These are phyloP conservation scores for Silurus lanzhouensis DNA, from an alignment of 2,797 vertebrate species.

Conservation along the genomic window DNA sequence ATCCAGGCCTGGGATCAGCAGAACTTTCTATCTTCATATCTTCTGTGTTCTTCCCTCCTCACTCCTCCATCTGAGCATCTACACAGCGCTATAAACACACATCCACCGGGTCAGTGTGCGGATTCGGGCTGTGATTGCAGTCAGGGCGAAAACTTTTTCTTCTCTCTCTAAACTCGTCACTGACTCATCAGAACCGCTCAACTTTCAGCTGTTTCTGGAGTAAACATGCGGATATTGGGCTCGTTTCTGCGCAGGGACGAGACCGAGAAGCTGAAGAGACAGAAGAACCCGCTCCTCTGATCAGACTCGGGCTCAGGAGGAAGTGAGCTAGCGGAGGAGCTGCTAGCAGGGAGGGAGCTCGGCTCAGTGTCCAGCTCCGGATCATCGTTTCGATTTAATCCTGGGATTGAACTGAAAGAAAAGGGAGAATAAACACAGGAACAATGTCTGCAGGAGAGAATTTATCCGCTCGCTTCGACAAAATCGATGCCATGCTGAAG, in stretches of 20 bases:
- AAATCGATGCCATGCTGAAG: conserved; percentile 94
- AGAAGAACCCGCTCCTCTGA: conserved; percentile 68
- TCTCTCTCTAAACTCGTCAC: conserved; percentile 62
- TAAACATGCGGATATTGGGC: conserved; percentile 72
- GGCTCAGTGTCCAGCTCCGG: no score
- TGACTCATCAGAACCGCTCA: conserved; percentile 38
- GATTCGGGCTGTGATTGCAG: neutral
- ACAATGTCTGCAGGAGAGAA: conserved; percentile 89
- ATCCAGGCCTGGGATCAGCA: neutral
- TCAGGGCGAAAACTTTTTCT: neutral
- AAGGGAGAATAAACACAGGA: conserved; percentile 61
- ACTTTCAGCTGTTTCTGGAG: neutral
- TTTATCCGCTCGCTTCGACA: conserved; percentile 93
- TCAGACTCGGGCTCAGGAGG: conserved; percentile 18
- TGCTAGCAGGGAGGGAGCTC: conserved; percentile 2
- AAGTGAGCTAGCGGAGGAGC: conserved; percentile 14
- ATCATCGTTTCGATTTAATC: neutral
- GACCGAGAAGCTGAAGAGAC: conserved; percentile 63
- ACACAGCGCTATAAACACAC: no score
- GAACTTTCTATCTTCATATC: neutral
- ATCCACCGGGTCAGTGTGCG: neutral
- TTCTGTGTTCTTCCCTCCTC: neutral
- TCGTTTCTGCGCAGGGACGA: conserved; percentile 60
- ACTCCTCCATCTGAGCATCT: neutral
- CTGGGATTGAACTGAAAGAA: neutral